Conservation (phyloP, 2,888 invertebrate genomes). For the Trichopoda pennipes region DNA sequence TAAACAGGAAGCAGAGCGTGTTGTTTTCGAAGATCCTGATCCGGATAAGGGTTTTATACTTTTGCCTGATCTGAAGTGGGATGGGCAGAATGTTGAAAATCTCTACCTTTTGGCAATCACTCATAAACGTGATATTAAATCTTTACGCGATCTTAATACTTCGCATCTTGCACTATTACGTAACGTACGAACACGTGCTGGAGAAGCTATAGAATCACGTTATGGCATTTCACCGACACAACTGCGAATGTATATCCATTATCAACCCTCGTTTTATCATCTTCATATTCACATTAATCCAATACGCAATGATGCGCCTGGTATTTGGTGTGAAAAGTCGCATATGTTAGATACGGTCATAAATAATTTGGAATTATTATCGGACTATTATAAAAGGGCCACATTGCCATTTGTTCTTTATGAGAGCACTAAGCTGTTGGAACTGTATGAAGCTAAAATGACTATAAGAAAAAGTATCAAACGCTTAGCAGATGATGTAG, state of each 20-base stretch:
- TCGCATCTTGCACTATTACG: constrained; percentile 90
- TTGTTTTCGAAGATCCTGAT: constrained; percentile 89
- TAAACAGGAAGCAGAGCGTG: constrained; percentile 92
- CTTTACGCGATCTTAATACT: constrained; percentile 90
- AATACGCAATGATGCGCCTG: constrained; percentile 89
- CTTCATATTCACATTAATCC: constrained; percentile 96
- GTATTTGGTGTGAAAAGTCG: constrained; percentile 91
- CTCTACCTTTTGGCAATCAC: constrained; percentile 93
- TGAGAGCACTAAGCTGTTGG: constrained; percentile 88
- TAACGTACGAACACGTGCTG: constrained; percentile 89
- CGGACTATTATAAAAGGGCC: constrained; percentile 91
- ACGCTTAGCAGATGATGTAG: constrained; percentile 1
- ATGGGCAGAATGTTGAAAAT: constrained; percentile 87
- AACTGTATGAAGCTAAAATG: constrained; percentile 82
- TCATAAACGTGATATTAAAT: constrained; percentile 87
- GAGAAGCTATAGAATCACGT: constrained; percentile 88
- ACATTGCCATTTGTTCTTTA: constrained; percentile 90
- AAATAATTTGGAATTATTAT: constrained; percentile 90
- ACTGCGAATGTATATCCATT: constrained; percentile 93
- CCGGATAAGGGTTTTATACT: constrained; percentile 92
- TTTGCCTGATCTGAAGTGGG: constrained; percentile 98
- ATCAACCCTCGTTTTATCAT: constrained; percentile 98
- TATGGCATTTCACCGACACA: constrained; percentile 87
- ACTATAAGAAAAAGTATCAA: constrained; percentile 42
- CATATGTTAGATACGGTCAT: constrained; percentile 95